phyloP scores from a whole-genome alignment of 2,797 vertebrate genomes.

The Crocidura indochinensis region DNA sequence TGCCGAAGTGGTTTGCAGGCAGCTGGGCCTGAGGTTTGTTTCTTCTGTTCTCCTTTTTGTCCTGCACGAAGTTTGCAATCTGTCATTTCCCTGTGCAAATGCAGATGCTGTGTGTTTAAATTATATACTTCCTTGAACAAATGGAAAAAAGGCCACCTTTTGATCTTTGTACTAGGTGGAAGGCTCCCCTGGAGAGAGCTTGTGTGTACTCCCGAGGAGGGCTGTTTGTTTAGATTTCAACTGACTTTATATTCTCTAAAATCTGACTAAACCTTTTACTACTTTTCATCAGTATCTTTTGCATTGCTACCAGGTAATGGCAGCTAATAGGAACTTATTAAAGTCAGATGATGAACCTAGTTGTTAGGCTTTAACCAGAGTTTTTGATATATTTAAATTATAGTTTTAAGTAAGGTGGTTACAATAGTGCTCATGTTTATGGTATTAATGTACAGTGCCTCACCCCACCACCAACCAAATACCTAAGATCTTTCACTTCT shows the following conservation, averaged over 20 bases:
- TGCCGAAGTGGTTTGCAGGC: conserved; percentile 98
- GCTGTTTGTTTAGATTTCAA: background rate
- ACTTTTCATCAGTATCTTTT: background rate
- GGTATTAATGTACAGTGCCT: too few relatives aligned
- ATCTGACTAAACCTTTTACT: background rate
- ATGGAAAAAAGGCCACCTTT: background rate
- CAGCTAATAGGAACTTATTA: background rate
- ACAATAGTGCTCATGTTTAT: too few relatives aligned
- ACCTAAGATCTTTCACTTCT: too few relatives aligned
- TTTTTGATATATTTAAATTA: background rate
- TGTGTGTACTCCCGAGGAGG: rapidly evolving
- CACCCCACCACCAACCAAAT: too few relatives aligned
- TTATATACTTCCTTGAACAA: background rate
- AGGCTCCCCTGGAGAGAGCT: background rate
- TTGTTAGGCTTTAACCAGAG: background rate
- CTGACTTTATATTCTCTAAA: background rate
- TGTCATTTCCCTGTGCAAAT: background rate
- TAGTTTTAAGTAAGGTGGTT: too few relatives aligned
- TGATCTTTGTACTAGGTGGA: background rate
- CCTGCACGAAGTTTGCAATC: background rate
- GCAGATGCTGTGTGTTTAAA: conserved; percentile 9
- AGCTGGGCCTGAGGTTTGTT: conserved; percentile 96
- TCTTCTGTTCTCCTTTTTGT: background rate
- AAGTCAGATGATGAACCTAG: background rate
- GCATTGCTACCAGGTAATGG: background rate